phyloP scores from a whole-genome alignment of 2,113 vertebrate species.

The Kryptolebias marmoratus region DNA sequence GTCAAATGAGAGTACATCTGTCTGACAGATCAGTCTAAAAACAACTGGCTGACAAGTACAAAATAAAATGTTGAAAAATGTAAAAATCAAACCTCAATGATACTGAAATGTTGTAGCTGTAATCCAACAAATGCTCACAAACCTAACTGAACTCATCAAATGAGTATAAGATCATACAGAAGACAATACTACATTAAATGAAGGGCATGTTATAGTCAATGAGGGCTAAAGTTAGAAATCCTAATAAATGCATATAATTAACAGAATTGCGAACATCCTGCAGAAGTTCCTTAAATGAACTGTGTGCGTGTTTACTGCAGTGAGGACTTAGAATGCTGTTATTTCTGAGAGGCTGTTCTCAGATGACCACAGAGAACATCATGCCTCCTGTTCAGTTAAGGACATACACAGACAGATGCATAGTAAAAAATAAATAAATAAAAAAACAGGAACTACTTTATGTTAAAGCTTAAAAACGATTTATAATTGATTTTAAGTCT shows the following conservation, averaged over 20 bases:
- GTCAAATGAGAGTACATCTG: no score
- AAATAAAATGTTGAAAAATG: no score
- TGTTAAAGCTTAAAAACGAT: neutral
- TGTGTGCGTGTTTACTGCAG: constrained; percentile 4
- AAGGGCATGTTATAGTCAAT: neutral
- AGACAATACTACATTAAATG: no score
- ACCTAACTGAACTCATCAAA: no score
- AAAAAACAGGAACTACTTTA: no score
- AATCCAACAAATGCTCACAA: no score
- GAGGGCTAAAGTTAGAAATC: no score
- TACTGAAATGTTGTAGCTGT: no score
- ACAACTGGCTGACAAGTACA: no score
- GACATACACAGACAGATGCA: neutral
- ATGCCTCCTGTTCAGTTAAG: constrained; percentile 40
- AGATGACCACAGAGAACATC: constrained; percentile 57
- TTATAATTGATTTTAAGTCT: neutral
- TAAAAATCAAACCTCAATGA: no score
- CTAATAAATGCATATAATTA: neutral
- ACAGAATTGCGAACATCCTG: neutral
- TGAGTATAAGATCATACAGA: no score
- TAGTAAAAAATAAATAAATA: neutral
- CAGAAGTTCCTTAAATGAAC: constrained; percentile 48
- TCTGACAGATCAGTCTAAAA: no score
- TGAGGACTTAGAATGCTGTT: constrained; percentile 36
- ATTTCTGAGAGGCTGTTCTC: constrained; percentile 61